Evolutionary conservation across 2,113 vertebrate species (phyloP).

Genomic region (Clarias magur): DNA sequence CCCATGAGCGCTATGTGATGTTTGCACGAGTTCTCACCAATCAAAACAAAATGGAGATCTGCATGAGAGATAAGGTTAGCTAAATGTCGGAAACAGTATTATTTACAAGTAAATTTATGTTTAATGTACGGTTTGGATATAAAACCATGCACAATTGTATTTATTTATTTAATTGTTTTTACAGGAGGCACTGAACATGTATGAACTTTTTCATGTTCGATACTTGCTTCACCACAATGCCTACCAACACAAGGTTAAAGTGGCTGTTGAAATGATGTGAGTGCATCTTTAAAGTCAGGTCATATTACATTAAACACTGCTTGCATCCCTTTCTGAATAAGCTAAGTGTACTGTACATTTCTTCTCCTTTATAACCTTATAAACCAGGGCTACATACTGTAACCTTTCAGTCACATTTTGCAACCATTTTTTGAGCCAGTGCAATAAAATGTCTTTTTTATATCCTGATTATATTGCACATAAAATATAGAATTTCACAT

Average conservation of each 20-base stretch:
- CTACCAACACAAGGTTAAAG: constrained; percentile 23
- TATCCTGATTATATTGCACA: no score
- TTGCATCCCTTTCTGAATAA: no score
- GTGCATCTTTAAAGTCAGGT: background rate
- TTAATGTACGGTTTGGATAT: background rate
- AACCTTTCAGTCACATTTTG: no score
- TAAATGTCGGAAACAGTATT: background rate
- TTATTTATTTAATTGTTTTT: background rate
- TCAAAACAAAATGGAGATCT: no score
- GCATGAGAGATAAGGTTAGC: constrained; percentile 33
- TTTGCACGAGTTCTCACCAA: constrained; percentile 33
- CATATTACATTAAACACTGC: no score
- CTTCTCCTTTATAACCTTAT: no score
- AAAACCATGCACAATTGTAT: no score
- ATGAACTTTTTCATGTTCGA: constrained; percentile 17
- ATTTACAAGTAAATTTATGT: background rate
- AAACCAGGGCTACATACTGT: no score
- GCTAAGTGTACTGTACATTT: no score
- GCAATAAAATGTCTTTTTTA: no score
- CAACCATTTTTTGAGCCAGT: no score
- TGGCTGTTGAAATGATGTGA: constrained; percentile 1
- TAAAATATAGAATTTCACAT: no score
- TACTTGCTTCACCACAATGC: constrained; percentile 5
- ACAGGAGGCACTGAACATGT: constrained; percentile 28
- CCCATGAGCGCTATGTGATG: constrained; percentile 19